These are phyloP conservation scores for Scaeva pyrastri DNA, from an alignment of 2,888 invertebrate species.

Conservation along the genomic window DNA sequence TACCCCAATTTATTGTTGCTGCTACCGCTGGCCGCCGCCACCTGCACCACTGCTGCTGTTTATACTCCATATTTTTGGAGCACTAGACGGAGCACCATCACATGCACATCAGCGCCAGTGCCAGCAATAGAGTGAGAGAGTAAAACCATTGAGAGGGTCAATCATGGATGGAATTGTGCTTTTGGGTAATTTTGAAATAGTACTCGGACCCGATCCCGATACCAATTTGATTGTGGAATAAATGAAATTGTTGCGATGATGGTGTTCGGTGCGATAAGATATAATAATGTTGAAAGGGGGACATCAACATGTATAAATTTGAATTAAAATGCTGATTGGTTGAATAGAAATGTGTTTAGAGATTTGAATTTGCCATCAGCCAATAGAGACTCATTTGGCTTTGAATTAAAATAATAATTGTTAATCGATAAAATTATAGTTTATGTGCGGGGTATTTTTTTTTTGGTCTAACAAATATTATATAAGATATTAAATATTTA, in stretches of 20 bases:
- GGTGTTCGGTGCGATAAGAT: conserved; percentile 69
- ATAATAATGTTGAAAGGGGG: conserved; percentile 23
- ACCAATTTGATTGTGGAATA: conserved; percentile 64
- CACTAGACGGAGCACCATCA: too few relatives aligned
- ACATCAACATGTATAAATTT: conserved; percentile 45
- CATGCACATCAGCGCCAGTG: too few relatives aligned
- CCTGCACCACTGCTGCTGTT: neutral
- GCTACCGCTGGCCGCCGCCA: neutral
- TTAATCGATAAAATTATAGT: neutral
- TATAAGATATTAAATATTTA: too few relatives aligned
- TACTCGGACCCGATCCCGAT: conserved; percentile 10
- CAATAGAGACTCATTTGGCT: conserved; percentile 43
- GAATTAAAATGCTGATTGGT: conserved; percentile 65
- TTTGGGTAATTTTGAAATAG: conserved; percentile 58
- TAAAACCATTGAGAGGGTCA: conserved; percentile 39
- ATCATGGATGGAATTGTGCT: conserved; percentile 47
- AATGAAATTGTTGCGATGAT: conserved; percentile 74
- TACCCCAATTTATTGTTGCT: conserved; percentile 73
- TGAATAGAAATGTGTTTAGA: conserved; percentile 60
- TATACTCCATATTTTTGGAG: conserved; percentile 1
- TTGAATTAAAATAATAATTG: neutral
- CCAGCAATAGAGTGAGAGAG: neutral
- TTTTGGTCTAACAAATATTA: too few relatives aligned
- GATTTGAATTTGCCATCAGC: conserved; percentile 34
- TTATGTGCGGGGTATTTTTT: neutral